phyloP scores from a whole-genome alignment of 2,797 vertebrate species.

The Lepilemur septentrionalis region DNA sequence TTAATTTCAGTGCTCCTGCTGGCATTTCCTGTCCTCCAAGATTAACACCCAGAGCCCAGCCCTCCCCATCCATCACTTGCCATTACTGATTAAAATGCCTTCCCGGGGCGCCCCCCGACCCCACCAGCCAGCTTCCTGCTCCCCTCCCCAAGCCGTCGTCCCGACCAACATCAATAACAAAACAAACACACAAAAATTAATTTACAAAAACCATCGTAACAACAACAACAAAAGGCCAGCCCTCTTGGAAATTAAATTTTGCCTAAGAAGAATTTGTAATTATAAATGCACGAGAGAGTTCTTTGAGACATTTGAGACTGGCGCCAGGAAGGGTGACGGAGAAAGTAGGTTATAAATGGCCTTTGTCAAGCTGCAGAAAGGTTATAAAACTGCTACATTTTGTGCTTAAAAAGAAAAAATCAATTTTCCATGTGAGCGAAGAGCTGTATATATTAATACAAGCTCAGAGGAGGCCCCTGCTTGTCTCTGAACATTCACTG shows the following conservation, averaged over 20 bases:
- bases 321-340: constrained; percentile 55
- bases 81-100: constrained; percentile 68
- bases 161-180: background rate
- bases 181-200: constrained; percentile 43
- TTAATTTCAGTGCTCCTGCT: constrained; percentile 65
- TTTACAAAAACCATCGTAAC: constrained; percentile 30
- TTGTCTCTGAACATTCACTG: background rate
- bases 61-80: constrained; percentile 72
- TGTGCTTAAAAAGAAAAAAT: constrained; percentile 83
- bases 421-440: constrained; percentile 80
- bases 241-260: constrained; percentile 81
- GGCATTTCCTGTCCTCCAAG: constrained; percentile 70
- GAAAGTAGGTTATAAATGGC: constrained; percentile 82
- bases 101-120: background rate
- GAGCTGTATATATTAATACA: constrained; percentile 77
- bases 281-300: constrained; percentile 82
- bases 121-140: background rate
- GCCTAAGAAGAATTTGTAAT: constrained; percentile 78
- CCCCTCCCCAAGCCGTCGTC: background rate
- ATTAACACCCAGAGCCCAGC: constrained; percentile 66
- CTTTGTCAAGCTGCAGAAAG: constrained; percentile 81
- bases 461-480: constrained; percentile 50
- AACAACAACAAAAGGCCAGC: constrained; percentile 70
- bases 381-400: constrained; percentile 81
- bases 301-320: constrained; percentile 75